Evolutionary conservation across 2,888 invertebrate genomes (phyloP).

Genomic region (Phalera bucephala): DNA sequence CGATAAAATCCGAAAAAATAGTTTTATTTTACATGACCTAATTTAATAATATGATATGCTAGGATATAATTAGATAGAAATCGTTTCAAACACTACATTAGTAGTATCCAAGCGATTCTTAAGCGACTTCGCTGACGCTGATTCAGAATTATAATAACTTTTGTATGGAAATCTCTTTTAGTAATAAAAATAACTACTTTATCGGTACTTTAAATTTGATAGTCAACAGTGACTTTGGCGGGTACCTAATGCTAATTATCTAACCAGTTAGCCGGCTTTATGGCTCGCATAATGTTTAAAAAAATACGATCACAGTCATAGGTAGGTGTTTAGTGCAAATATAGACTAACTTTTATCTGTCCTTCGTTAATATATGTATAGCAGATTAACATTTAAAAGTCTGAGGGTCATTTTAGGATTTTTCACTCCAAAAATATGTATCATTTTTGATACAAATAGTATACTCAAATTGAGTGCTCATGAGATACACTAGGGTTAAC

Average conservation of each 20-base stretch:
- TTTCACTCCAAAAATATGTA: too few species aligned
- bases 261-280: background rate
- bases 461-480: too few species aligned
- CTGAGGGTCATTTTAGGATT: slow-evolving; percentile 17
- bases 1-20: too few species aligned
- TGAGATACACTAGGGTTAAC: too few species aligned
- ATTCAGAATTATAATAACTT: too few species aligned
- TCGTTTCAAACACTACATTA: too few species aligned
- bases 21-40: too few species aligned
- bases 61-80: too few species aligned
- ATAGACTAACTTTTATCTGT: slow-evolving; percentile 6
- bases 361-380: slow-evolving; percentile 23
- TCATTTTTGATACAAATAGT: too few species aligned
- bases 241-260: background rate
- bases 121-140: too few species aligned
- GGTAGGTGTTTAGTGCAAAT: background rate
- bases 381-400: slow-evolving; percentile 32
- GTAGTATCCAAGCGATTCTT: too few species aligned
- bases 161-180: background rate
- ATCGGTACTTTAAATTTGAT: background rate
- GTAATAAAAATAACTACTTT: background rate
- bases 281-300: background rate
- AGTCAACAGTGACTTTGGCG: background rate
- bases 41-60: too few species aligned
- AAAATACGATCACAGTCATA: background rate